Base-by-base conservation (phyloP, 2,888 invertebrate genomes). In the Cyclophora punctaria region DNA sequence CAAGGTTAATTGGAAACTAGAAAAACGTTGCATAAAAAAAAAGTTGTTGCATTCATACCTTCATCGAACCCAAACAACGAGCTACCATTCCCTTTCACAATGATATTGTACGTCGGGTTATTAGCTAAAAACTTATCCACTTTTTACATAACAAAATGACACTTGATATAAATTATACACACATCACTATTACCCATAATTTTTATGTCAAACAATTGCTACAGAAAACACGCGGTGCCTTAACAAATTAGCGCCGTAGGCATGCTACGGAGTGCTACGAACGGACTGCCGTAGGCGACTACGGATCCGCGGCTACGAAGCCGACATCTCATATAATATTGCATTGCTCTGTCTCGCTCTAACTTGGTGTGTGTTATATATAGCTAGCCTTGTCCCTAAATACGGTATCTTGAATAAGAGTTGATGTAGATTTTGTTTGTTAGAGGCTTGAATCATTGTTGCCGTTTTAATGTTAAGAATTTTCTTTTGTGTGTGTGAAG, bases 81-180 rank as follows among this genome's bases (percentile, higher is more conserved):
- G 67, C 74, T 82, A 59, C 67, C 87, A 87, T 87, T 87, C 56
- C 80, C 81, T 83, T 75, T 80, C 83, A 81, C 84, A 74, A 87
- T 84, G 80, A 81, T 86, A 86, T 85, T 86, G 83, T 83, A 85
- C 86, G 87, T 86, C 64, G 76, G 82, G 73, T 73, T 74, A 58
- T 78, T 79, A 64, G 73, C 77, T 61, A 84, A 54, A 70, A 86
- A 80, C 75, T 78, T 83, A 84, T 86, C 87, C 87, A 87, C 87
- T 83, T 83, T 84, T 84, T 83, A 85, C 83, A 84, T 83, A 75
- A 76, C 80, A 82, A 76, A 70, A 54, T 69, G 64, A 68, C 73
- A 65, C 63, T 55, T 52, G 55, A 51, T 73, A 72, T 70, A 60
- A 61, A 62, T 63, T 59, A 66, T 66, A 67, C 62, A 67, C 64